Conservation (phyloP, 2,888 invertebrate species). For the Venustoraphidia nigricollis region DNA sequence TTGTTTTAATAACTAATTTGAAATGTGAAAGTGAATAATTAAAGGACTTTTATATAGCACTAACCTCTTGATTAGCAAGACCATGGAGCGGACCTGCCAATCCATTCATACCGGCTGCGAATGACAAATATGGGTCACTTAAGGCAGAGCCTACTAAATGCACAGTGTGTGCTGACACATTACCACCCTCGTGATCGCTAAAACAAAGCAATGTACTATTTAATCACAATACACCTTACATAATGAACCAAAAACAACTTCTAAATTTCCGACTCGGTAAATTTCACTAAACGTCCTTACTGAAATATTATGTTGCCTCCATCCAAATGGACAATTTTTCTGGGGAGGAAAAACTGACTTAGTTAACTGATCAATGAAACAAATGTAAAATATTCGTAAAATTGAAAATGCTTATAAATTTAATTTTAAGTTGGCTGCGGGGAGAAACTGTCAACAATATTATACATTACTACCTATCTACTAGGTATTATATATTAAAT, state of each 20-base stretch:
- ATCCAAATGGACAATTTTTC: no score
- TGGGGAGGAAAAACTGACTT: no score
- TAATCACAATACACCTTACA: no score
- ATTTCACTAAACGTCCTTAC: no score
- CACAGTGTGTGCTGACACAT: constrained; percentile 88
- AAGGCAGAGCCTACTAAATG: constrained; percentile 89
- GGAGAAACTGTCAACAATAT: no score
- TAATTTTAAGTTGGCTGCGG: no score
- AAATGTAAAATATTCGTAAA: no score
- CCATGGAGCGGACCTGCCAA: constrained; percentile 93
- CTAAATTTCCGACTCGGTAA: not conserved
- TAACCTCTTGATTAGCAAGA: constrained; percentile 81
- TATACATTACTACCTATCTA: no score
- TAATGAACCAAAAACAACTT: constrained; percentile 6
- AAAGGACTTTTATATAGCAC: not conserved
- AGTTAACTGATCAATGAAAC: no score
- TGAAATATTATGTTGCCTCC: no score
- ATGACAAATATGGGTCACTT: constrained; percentile 86
- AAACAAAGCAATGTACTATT: constrained; percentile 5
- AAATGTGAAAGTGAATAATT: constrained; percentile 2
- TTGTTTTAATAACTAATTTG: constrained; percentile 2
- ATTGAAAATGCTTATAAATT: no score
- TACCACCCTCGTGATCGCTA: constrained; percentile 93
- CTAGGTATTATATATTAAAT: no score
- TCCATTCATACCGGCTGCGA: constrained; percentile 86